These are phyloP conservation scores for Micrastur ruficollis DNA, from an alignment of 2,797 vertebrate genomes.

Conservation along the genomic window DNA sequence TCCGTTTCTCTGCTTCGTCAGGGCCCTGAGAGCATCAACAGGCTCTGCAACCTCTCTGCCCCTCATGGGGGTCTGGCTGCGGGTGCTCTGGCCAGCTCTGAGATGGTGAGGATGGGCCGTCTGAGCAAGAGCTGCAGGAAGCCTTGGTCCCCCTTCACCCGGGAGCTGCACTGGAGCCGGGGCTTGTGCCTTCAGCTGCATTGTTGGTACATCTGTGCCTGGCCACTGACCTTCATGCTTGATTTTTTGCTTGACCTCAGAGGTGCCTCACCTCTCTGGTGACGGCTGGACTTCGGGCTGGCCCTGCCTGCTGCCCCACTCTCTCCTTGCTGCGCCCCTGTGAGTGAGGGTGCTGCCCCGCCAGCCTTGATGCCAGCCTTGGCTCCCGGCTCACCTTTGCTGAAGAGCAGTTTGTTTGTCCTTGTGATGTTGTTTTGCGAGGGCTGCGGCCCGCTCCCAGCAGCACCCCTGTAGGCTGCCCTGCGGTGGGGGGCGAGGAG, in stretches of 20 bases:
- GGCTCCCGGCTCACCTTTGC: not conserved
- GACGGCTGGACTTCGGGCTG: not conserved
- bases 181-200: not conserved
- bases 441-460: not conserved
- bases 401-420: not conserved
- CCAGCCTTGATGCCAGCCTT: not conserved
- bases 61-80: not conserved
- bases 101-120: fast-evolving
- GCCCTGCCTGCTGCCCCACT: fast-evolving
- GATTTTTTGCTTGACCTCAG: not conserved
- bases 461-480: too few relatives aligned
- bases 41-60: not conserved
- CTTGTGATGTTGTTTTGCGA: fast-evolving
- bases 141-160: fast-evolving
- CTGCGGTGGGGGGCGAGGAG: too few relatives aligned
- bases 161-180: fast-evolving
- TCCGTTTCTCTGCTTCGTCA: not conserved
- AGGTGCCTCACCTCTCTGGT: not conserved
- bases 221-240: fast-evolving
- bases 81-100: not conserved
- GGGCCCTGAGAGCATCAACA: too few relatives aligned
- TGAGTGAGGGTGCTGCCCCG: fast-evolving
- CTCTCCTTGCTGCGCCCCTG: fast-evolving
- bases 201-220: not conserved
- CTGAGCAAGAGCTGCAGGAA: not conserved